A percentile compares a stretch with the other conserved stretches of the same genome.
Evolutionary conservation across 2,888 invertebrate species (phyloP).

Genomic region (Mycalesis mineus): DNA sequence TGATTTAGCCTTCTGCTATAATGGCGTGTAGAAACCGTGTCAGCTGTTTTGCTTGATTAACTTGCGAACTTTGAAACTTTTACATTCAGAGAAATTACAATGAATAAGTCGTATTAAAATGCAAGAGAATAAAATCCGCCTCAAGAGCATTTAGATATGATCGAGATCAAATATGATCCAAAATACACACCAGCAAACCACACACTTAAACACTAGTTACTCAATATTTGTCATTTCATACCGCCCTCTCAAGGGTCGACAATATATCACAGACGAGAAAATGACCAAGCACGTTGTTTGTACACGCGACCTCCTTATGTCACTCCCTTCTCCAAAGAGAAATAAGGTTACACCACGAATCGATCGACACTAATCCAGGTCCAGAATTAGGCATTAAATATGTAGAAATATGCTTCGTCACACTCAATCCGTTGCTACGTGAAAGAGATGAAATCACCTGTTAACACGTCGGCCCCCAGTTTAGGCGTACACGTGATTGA

Average conservation of each 20-base stretch:
- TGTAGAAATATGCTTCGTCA: conserved; percentile 20
- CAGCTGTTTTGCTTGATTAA: no score
- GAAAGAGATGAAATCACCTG: conserved; percentile 35
- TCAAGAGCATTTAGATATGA: no score
- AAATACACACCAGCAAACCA: no score
- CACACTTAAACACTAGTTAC: no score
- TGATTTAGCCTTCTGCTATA: no score
- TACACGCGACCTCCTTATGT: not conserved
- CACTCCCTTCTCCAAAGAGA: not conserved
- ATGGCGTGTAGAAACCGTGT: no score
- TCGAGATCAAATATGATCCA: no score
- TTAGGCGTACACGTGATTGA: conserved; percentile 42
- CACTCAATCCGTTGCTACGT: conserved; percentile 18
- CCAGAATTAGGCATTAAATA: conserved; percentile 11
- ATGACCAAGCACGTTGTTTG: not conserved
- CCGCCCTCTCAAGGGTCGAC: not conserved
- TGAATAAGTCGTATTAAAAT: no score
- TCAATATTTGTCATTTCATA: not conserved
- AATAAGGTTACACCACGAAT: not conserved
- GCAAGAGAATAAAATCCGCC: no score
- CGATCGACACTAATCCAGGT: not conserved
- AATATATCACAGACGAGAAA: not conserved
- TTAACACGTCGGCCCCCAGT: conserved; percentile 34
- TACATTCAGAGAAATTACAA: no score
- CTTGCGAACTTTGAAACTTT: no score